Percentiles rank a stretch among this genome's conserved stretches.
Evolutionary conservation across 2,888 invertebrate genomes (phyloP).

Genomic region (Hipparchia sbordonii): DNA sequence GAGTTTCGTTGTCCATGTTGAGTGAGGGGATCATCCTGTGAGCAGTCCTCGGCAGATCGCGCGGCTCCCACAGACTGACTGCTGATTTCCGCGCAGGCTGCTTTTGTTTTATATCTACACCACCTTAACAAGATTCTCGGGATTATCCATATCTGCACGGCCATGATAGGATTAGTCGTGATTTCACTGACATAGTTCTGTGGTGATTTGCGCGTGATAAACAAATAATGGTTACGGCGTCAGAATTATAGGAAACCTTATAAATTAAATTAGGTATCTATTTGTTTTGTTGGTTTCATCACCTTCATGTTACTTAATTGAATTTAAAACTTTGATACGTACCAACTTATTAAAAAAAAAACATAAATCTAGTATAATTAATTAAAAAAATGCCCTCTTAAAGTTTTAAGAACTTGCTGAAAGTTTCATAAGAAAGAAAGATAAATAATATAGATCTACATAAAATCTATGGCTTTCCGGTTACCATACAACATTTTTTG

Average conservation of each 20-base stretch:
- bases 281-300: constrained; percentile 30
- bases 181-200: constrained; percentile 69
- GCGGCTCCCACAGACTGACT: constrained; percentile 76
- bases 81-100: constrained; percentile 48
- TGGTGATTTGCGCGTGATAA: constrained; percentile 52
- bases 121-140: constrained; percentile 64
- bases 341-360: too few relatives aligned
- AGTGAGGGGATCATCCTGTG: constrained; percentile 51
- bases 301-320: constrained; percentile 31
- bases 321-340: constrained; percentile 7
- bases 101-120: constrained; percentile 65
- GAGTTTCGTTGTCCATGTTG: constrained; percentile 69
- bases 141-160: constrained; percentile 67
- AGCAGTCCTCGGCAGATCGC: constrained; percentile 79
- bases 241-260: constrained; percentile 51
- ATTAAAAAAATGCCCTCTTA: background rate
- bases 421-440: too few relatives aligned
- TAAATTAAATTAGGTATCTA: constrained; percentile 37
- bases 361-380: background rate
- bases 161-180: constrained; percentile 74
- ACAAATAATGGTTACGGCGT: constrained; percentile 42
- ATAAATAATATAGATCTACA: too few relatives aligned
- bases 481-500: too few relatives aligned
- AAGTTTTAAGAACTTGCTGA: too few relatives aligned
- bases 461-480: too few relatives aligned